Conservation (phyloP, 2,113 vertebrate genomes). For the Scatophagus argus region DNA sequence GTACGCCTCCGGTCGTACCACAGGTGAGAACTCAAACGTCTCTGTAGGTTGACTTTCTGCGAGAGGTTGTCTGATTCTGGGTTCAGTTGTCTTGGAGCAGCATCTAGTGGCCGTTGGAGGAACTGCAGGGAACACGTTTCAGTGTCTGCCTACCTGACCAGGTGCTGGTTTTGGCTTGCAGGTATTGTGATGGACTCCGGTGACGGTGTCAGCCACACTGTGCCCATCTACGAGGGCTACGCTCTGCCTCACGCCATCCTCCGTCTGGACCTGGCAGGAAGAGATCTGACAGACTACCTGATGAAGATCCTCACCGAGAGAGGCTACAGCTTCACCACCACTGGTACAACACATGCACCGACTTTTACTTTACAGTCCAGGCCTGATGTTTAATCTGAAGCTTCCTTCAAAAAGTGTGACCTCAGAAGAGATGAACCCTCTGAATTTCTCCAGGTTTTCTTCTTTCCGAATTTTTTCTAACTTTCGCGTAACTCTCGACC, state of each 20-base stretch:
- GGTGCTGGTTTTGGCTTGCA: not conserved
- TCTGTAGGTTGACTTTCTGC: not conserved
- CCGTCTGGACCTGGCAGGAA: conserved; percentile 94
- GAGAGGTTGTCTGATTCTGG: not conserved
- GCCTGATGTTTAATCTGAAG: no score
- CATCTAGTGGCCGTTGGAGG: not conserved
- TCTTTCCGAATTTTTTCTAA: not conserved
- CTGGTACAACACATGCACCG: conserved; percentile 37
- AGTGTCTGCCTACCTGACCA: no score
- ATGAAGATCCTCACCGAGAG: conserved; percentile 95
- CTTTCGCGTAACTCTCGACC: not conserved
- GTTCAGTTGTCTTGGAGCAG: not conserved
- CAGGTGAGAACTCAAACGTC: conserved; percentile 84
- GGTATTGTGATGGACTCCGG: conserved; percentile 96
- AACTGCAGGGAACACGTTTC: no score
- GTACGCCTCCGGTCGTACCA: conserved; percentile 96
- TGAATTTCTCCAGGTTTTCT: not conserved
- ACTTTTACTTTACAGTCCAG: accelerated
- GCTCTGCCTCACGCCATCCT: conserved; percentile 93
- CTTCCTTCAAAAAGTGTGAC: no score
- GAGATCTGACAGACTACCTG: conserved; percentile 96
- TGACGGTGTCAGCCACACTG: conserved; percentile 94
- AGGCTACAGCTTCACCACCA: conserved; percentile 96
- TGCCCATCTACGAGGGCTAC: conserved; percentile 93
- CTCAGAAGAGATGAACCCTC: no score